Base-by-base conservation (phyloP, 2,113 vertebrate species). In the Halichoeres trimaculatus region DNA sequence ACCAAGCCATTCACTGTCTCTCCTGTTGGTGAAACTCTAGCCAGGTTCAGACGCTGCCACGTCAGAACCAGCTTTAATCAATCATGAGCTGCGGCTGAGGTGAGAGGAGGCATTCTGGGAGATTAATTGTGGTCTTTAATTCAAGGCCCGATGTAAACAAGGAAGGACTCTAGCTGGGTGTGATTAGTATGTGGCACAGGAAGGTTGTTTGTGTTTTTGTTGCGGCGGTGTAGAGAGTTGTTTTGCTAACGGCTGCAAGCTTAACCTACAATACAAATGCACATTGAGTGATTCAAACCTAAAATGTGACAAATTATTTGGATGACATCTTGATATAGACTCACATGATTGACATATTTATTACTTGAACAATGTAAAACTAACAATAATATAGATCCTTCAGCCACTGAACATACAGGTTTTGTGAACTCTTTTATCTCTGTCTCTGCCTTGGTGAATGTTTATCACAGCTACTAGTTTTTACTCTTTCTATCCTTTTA, bases 61-160 rank as follows among this genome's bases (percentile, higher is more conserved):
- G 74, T 78, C 76, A 76, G 76, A 67, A 76, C 74, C 80, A 61
- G 80, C 77, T 64, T 84, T 81, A 88, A 92, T 94, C 91, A 87
- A 92, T 93, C 91, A 90, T 67, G 58, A 35, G 70, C 80, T 50
- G 41, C 2, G 63, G 78, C 78, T 26, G 74, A 87, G 80, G 76
- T 80, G 78, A 86, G 78, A 78, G 80, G 82, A 87, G 80, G 85
- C 86, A 85, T 88, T 91, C 89, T 76, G 77, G 66, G 82, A 86
- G 84, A 91, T 91, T 85, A 91, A 92, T 93, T 90, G 88, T 85
- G 40, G 76, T 90, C 63, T 86, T 87, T 90, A 86, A 92, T 91
- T 85, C 83, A 73, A 62, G 84, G 70, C 83, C 84, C 67, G 85
- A 84, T 84, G 88, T 86, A 90, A 89, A 86, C 87, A 86, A 85